A percentile compares a stretch with the other conserved stretches of the same genome.
phyloP scores from a whole-genome alignment of 2,113 vertebrate species.

The Pao palembangensis region DNA sequence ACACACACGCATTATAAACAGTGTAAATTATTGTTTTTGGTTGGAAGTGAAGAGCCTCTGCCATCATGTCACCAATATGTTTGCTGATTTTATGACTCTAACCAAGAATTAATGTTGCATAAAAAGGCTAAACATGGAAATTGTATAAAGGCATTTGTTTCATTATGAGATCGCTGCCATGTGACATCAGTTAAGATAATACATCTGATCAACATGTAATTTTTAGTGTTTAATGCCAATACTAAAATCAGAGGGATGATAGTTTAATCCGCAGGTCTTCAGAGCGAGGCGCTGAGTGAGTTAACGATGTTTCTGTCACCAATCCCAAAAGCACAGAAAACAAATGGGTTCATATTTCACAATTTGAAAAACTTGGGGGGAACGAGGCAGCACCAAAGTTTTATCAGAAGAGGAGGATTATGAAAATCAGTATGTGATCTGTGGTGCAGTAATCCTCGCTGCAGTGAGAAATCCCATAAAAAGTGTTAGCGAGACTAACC shows the following conservation, averaged over 20 bases:
- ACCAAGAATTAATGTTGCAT: too few relatives aligned
- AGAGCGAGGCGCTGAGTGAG: too few relatives aligned
- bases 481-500: conserved; percentile 72
- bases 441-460: conserved; percentile 60
- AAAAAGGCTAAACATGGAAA: too few relatives aligned
- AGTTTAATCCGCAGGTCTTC: too few relatives aligned
- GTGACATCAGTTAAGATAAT: too few relatives aligned
- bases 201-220: too few relatives aligned
- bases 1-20: conserved; percentile 4
- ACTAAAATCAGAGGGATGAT: not conserved
- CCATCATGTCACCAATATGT: too few relatives aligned
- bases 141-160: too few relatives aligned
- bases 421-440: conserved; percentile 72
- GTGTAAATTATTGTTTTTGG: not conserved
- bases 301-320: not conserved
- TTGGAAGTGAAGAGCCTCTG: too few relatives aligned
- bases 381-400: conserved; percentile 57
- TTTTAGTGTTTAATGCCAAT: too few relatives aligned
- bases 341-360: conserved; percentile 35
- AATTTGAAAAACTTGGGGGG: conserved; percentile 48
- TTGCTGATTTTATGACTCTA: too few relatives aligned
- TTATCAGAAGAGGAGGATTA: conserved; percentile 67
- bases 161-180: too few relatives aligned
- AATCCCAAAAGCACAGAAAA: conserved; percentile 3
- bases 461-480: conserved; percentile 70